Evolutionary conservation across 2,113 vertebrate species (phyloP).

Genomic region (human (Homo sapiens)): DNA sequence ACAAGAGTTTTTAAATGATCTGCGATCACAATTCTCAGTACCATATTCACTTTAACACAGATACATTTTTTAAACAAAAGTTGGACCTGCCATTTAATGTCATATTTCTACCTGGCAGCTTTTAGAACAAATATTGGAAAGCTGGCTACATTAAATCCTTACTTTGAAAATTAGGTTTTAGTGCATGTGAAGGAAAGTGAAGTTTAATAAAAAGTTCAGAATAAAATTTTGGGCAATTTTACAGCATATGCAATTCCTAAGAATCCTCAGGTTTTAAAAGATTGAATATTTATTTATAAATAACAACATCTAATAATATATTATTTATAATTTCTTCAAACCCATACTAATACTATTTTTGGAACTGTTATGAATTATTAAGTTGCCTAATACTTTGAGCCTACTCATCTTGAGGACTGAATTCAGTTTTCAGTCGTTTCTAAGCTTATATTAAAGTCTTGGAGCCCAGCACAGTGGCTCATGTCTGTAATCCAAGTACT

Average conservation of each 20-base stretch:
- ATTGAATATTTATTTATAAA: neutral
- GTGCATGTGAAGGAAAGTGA: neutral
- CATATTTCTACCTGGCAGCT: neutral
- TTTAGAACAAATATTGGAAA: conserved; percentile 24
- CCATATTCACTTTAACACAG: neutral
- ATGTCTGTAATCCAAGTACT: no score
- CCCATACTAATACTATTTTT: neutral
- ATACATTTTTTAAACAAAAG: neutral
- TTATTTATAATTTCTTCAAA: neutral
- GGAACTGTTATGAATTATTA: neutral
- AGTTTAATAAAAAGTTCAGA: neutral
- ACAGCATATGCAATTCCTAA: neutral
- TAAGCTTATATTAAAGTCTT: neutral
- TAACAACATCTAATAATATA: neutral
- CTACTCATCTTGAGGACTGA: neutral
- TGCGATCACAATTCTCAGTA: neutral
- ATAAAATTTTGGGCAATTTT: neutral
- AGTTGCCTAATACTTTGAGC: neutral
- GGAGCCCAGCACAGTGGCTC: fast-evolving
- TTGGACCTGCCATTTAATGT: neutral
- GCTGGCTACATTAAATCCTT: neutral
- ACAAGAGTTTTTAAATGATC: neutral
- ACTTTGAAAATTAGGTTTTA: neutral
- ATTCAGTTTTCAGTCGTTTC: neutral
- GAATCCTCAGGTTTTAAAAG: neutral